Percentiles rank a stretch among this genome's conserved stretches.
Conservation (phyloP, 2,797 vertebrate species). For the Mallotus villosus region DNA sequence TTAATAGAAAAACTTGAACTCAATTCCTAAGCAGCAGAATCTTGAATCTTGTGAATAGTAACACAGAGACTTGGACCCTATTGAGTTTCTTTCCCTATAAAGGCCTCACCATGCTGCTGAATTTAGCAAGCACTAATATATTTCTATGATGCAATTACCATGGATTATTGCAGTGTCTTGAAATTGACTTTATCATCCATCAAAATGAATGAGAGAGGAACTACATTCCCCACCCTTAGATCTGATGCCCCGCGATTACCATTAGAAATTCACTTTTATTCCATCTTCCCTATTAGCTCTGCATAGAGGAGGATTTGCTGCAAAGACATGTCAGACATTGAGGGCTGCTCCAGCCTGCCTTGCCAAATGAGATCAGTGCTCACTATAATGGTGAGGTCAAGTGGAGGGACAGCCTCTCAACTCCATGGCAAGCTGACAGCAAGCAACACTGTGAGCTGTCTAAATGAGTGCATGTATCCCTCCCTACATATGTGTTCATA, state of each 20-base stretch:
- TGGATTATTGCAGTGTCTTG: slow-evolving; percentile 39
- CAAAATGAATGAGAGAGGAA: slow-evolving; percentile 31
- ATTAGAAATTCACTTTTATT: slow-evolving; percentile 62
- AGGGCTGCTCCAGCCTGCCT: slow-evolving; percentile 75
- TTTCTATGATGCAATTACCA: slow-evolving; percentile 45
- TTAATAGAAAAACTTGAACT: slow-evolving; percentile 19
- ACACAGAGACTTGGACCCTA: slow-evolving; percentile 32
- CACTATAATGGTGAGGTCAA: slow-evolving; percentile 83
- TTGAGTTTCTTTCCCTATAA: slow-evolving; percentile 21
- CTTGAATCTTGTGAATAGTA: slow-evolving; percentile 18
- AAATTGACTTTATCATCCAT: slow-evolving; percentile 38
- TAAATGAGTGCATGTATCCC: slow-evolving; percentile 29
- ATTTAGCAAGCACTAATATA: slow-evolving; percentile 44
- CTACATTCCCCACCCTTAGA: slow-evolving; percentile 40
- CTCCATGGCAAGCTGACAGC: slow-evolving; percentile 73
- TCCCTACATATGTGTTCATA: slow-evolving; percentile 30
- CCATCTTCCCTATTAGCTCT: slow-evolving; percentile 67
- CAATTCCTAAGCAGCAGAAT: slow-evolving; percentile 13
- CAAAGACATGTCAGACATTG: slow-evolving; percentile 77
- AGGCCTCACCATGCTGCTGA: slow-evolving; percentile 26
- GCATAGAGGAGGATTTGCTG: slow-evolving; percentile 75
- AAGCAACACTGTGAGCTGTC: slow-evolving; percentile 60
- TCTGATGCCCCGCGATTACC: slow-evolving; percentile 67
- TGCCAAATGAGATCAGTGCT: slow-evolving; percentile 84
- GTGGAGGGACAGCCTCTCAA: slow-evolving; percentile 78